Percentiles rank a stretch among this genome's conserved stretches.
These are phyloP conservation scores for Setipinna tenuifilis DNA, from an alignment of 2,797 vertebrate genomes.

Conservation along the genomic window DNA sequence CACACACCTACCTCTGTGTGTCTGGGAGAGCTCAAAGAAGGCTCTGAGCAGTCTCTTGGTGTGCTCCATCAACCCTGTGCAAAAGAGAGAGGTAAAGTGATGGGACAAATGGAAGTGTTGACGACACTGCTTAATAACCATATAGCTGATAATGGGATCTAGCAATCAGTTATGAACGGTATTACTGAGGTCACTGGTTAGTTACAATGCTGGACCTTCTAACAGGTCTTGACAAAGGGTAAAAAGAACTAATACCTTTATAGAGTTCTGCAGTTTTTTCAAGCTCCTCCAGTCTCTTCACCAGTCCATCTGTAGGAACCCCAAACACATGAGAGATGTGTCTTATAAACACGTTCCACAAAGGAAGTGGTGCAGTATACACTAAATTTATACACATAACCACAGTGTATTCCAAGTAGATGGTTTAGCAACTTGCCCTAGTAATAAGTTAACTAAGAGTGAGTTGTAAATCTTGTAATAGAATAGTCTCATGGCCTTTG, in stretches of 20 bases:
- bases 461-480: no score
- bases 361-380: background rate
- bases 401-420: no score
- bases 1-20: constrained; percentile 86
- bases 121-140: background rate
- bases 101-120: background rate
- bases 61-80: constrained; percentile 94
- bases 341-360: background rate
- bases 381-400: background rate
- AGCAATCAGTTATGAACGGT: no score
- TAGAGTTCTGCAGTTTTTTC: constrained; percentile 97
- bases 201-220: background rate
- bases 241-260: constrained; percentile 78
- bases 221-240: background rate
- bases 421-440: no score
- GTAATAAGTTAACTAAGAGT: no score
- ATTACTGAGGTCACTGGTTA: no score
- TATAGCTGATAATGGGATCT: background rate
- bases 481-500: no score
- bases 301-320: constrained; percentile 84
- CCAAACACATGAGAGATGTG: background rate
- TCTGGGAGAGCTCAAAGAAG: constrained; percentile 97
- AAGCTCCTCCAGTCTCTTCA: constrained; percentile 94
- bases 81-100: background rate
- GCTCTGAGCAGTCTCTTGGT: constrained; percentile 92